Evolutionary conservation across 2,113 vertebrate genomes (phyloP), one percentile per base, ranked within the genome.

Genomic region (Puntigrus tetrazona): DNA sequence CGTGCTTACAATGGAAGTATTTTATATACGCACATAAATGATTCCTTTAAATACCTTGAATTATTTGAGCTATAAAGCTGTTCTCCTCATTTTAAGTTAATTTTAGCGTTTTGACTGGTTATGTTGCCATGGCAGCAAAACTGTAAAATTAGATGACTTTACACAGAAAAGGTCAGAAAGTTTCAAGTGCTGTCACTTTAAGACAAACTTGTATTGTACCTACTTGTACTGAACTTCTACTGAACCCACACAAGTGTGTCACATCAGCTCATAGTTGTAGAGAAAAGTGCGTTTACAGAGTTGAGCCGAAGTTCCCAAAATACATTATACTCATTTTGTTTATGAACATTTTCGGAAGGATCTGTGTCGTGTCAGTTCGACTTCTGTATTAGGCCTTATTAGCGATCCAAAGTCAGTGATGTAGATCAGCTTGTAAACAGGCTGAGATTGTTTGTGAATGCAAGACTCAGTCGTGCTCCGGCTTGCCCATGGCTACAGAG

Each of bases 401-500:
- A 61, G 31, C 34, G 18, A 57, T 38, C 20, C n/a, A 59, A 57
- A 57, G 34, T 78, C 20, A 31, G 72, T 78, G 50, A 57, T 57
- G 50, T 22, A 36, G 47, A 75, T 76, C 73, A 69, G 34, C 65
- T 20, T 38, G 65, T 38, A 69, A 77, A 61, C 77, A 80, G 38
- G 14, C 22, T 27, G 59, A 69, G 45, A 70, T 80, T 80, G 78
- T 65, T 65, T 65, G 61, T 50, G 61, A 81, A 70, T 1, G 11
- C 61, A 34, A 8, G 27, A 20, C 61, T 81, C 18, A 45, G n/a
- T 52, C 79, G 1, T 70, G 79, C 79, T 82, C 45, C 5, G 31
- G 47, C 79, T 82, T 70, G 79, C 65, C 79, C 45, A 5, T 20
- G 65, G 79, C 43, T 47, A 81, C 41, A 20, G 36, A 81, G 61